phyloP scores from a whole-genome alignment of 2,888 invertebrate species.

The Cephalotes varians region DNA sequence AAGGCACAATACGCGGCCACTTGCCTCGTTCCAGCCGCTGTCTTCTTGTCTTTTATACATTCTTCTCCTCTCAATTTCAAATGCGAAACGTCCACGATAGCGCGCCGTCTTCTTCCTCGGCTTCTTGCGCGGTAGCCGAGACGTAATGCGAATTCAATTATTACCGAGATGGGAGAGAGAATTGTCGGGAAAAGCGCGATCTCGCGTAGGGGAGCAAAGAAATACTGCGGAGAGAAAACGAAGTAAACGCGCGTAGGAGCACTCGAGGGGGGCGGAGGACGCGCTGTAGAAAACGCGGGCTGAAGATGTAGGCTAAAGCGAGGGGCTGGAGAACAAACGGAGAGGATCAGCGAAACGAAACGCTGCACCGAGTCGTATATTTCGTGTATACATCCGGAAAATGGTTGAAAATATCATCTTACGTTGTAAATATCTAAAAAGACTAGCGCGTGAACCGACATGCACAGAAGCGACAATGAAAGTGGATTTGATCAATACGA shows the following conservation, averaged over 20 bases:
- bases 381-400: conserved; percentile 60
- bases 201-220: conserved; percentile 51
- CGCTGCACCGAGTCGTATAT: conserved; percentile 58
- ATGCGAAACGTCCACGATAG: conserved; percentile 56
- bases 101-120: not conserved
- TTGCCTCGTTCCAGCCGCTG: conserved; percentile 6
- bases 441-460: not conserved
- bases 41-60: conserved; percentile 44
- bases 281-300: not conserved
- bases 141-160: conserved; percentile 75
- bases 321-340: conserved; percentile 25
- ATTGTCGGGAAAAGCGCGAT: conserved; percentile 61
- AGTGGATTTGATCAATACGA: not conserved
- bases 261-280: conserved; percentile 12
- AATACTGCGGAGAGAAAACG: conserved; percentile 56
- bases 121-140: conserved; percentile 51
- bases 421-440: conserved; percentile 50
- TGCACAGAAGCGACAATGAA: not conserved
- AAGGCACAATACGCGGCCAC: conserved; percentile 25
- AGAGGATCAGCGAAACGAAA: conserved; percentile 55
- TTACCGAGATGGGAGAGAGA: conserved; percentile 59
- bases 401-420: conserved; percentile 60
- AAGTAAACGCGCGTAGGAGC: conserved; percentile 33
- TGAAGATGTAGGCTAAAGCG: conserved; percentile 38
- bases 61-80: conserved; percentile 65